Base-by-base conservation (phyloP, 2,888 invertebrate species). In the Gastrophysa polygoni region DNA sequence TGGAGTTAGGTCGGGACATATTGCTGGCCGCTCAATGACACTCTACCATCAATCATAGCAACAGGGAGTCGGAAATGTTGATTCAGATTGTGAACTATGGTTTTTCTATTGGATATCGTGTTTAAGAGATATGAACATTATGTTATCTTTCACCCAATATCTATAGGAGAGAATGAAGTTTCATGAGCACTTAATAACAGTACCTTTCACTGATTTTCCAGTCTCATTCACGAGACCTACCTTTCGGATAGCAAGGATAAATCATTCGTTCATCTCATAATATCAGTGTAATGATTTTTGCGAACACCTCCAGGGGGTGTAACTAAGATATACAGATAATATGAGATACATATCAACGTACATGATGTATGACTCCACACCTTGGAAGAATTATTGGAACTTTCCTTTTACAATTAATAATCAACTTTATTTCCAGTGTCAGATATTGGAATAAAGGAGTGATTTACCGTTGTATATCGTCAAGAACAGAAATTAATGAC, bases 171-270 rank as follows among this genome's bases (percentile, higher is more conserved):
- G 38, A n/a, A 7, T n/a, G 38, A 11, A 14, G 14, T n/a, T 38
- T 8, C 14, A 49, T 17, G 2, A 48, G 21, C 24, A 21, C 3
- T n/a, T 24, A 7, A 7, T 5, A 24, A 4, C 21, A 1, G 28
- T 24, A 49, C 49, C 49, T 49, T 28, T 52, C 52, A 34, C 38
- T 52, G 34, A 34, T 34, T 32, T 10, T 24, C 14, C 10, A 10
- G 6, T 8, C 29, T 32, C 29, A 32, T 32, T 32, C 24, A 10
- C 16, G 17, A 51, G 6, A 34, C 51, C 32, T n/a, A 51, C 17
- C 21, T 51, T 8, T 50, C 18, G 5, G 17, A 10, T n/a, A n/a
- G n/a, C n/a, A n/a, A n/a, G 14, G 10, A 24, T 52, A 32, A 51
- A 51, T 51, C 17, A 18, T 51, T 24, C 29, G 10, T 32, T 11